Conservation (phyloP, 2,888 invertebrate genomes). For the Drosophila meridiana region DNA sequence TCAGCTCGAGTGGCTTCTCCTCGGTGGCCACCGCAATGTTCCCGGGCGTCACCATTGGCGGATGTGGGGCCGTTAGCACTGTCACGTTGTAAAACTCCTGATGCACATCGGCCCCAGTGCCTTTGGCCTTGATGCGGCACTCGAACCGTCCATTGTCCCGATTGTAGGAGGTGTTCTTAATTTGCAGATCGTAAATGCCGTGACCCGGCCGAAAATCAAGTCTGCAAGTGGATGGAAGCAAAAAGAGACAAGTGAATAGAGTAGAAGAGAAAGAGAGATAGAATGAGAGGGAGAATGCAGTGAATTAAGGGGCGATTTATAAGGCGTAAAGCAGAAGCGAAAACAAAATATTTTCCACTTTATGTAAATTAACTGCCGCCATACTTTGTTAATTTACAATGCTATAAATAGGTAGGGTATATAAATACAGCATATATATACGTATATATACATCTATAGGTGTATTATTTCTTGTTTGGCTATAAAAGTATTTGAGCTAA, state of each 20-base stretch:
- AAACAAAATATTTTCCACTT: constrained; percentile 45
- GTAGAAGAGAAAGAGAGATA: neutral
- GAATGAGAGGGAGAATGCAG: neutral
- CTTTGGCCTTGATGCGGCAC: constrained; percentile 94
- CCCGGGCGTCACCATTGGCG: constrained; percentile 91
- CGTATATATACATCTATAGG: neutral
- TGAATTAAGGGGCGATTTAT: constrained; percentile 21
- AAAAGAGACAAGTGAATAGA: constrained; percentile 1
- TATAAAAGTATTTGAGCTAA: neutral
- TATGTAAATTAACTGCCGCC: constrained; percentile 66
- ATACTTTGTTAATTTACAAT: constrained; percentile 48
- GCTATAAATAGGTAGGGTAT: constrained; percentile 12
- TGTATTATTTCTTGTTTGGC: neutral
- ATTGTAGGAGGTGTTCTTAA: constrained; percentile 95
- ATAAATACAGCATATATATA: neutral
- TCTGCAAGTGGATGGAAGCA: constrained; percentile 85
- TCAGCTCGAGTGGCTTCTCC: constrained; percentile 90
- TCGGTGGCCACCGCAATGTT: constrained; percentile 93
- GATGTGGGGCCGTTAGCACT: constrained; percentile 93
- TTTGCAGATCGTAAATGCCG: constrained; percentile 95
- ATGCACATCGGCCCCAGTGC: constrained; percentile 93
- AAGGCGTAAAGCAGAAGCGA: constrained; percentile 8
- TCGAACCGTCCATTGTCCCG: constrained; percentile 96
- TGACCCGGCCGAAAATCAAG: constrained; percentile 91
- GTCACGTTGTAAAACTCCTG: constrained; percentile 93